Evolutionary conservation across 37 sponge, comb jelly and placozoan genomes (phyloP).

Genomic region (Petrosia ficiformis): DNA sequence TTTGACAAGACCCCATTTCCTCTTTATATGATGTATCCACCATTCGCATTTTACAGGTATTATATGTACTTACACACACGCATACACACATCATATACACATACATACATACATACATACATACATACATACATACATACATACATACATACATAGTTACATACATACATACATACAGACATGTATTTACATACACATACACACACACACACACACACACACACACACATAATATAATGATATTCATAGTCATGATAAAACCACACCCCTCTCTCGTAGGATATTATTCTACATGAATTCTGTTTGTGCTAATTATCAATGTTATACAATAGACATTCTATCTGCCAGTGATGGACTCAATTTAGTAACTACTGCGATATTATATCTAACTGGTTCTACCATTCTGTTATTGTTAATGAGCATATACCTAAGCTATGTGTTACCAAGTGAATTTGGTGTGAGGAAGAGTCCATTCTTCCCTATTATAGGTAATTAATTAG

Average conservation of each 20-base stretch:
- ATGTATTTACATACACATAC: no score
- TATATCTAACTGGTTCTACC: conserved; percentile 48
- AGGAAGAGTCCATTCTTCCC: conserved; percentile 78
- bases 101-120: no score
- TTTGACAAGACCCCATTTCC: conserved; percentile 47
- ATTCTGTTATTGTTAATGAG: conserved; percentile 32
- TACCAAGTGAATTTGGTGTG: conserved; percentile 74
- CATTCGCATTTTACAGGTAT: conserved; percentile 73
- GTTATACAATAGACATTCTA: conserved; percentile 49
- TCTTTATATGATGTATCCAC: conserved; percentile 74
- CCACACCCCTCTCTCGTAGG: no score
- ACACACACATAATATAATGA: no score
- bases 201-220: no score
- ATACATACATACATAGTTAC: no score
- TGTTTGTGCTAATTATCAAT: conserved; percentile 43
- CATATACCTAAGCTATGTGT: conserved; percentile 66
- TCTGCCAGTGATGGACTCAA: conserved; percentile 42
- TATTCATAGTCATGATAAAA: no score
- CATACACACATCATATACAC: neutral
- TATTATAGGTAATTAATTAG: conserved; percentile 42
- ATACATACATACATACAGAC: no score
- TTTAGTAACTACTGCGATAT: conserved; percentile 59
- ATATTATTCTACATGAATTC: conserved; percentile 50
- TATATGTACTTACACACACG: neutral
- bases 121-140: no score